These are phyloP conservation scores for Dermochelys coriacea DNA, from an alignment of 2,797 vertebrate genomes.

Conservation along the genomic window DNA sequence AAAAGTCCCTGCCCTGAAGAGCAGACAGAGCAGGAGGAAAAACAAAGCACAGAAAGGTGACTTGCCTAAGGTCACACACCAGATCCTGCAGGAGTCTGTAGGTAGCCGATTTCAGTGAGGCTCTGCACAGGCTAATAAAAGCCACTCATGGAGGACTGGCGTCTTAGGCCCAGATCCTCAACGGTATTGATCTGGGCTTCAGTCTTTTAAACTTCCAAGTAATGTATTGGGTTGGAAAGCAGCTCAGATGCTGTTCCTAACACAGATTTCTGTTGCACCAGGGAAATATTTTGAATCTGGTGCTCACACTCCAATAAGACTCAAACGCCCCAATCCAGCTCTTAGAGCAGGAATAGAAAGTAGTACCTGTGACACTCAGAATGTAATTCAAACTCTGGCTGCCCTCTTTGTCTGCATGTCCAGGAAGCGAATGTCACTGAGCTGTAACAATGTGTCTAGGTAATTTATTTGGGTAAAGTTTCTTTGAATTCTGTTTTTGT, in stretches of 20 bases:
- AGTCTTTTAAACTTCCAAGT: background rate
- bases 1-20: background rate
- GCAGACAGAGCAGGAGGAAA: background rate
- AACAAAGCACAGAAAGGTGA: background rate
- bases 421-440: background rate
- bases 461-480: background rate
- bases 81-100: background rate
- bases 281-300: background rate
- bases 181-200: background rate
- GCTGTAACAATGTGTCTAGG: background rate
- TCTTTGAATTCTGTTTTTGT: background rate
- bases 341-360: background rate
- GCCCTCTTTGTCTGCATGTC: background rate
- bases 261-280: background rate
- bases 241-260: background rate
- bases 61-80: background rate
- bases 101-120: background rate
- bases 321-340: background rate
- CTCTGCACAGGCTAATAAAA: background rate
- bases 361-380: fast-evolving
- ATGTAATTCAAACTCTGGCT: background rate
- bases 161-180: background rate
- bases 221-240: background rate
- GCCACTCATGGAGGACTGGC: background rate
- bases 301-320: background rate